Base-by-base conservation (phyloP, 2,888 invertebrate genomes). In the Drosophila nr. fundita region DNA sequence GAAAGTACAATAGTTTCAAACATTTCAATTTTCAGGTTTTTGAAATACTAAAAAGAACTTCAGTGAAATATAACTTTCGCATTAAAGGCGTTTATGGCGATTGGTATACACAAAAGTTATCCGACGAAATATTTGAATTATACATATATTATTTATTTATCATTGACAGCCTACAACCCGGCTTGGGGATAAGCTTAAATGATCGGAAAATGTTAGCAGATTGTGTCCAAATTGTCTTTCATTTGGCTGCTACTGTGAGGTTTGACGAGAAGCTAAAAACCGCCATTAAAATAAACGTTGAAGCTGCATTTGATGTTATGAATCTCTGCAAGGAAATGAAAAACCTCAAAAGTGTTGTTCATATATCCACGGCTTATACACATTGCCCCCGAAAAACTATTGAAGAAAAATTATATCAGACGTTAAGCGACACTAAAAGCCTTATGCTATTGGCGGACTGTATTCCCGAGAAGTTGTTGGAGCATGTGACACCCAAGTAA, bases 201-300 rank as follows among this genome's bases (percentile, higher is more conserved):
- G 53, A 66, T 36, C 66, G 66, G 4, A 36, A 64, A 15, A 13
- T 65, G 8, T 36, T 66, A 45, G 36, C 93, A 5, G 92, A 93
- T 24, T 93, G 94, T 80, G 94, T 95, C 49, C 90, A 93, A 63
- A 92, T 95, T 55, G 94, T 95, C 5, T 95, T 95, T 79, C 95
- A 95, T 79, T 94, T 94, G 65, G 95, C 95, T 1, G 95, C 95
- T 0, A 95, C 95, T 0, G 94, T 95, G 1, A 91, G 94, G 62
- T 97, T 97, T 91, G 96, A 97, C 91, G 97, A 97, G 91, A 95
- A 95, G 75, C 93, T 97, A 18, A 95, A 95, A 93, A 92, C 95
- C 6, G 96, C 97, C 0, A 94, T 96, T 52, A 95, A 95, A 71
- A 96, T 97, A 91, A 97, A 97, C 92, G 95, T 97, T 1, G 93